A percentile compares a stretch with the other conserved stretches of the same genome.
Conservation (phyloP, 2,888 invertebrate genomes). For the Syrista parreyssii region DNA sequence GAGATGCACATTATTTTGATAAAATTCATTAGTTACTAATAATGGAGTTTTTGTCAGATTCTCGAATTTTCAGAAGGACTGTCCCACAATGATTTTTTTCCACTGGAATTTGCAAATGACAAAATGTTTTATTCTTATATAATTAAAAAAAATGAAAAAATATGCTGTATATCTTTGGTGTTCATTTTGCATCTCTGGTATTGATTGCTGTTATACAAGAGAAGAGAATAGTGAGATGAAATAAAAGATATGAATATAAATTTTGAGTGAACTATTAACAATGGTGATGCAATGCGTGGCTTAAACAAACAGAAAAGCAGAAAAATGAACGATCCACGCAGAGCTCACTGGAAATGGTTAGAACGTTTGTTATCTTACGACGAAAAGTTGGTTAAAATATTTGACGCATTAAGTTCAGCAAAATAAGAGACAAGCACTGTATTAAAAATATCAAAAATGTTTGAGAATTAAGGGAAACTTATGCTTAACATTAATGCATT, state of each 20-base stretch:
- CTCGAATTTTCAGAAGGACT: background rate
- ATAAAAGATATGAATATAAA: background rate
- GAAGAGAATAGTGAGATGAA: background rate
- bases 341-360: background rate
- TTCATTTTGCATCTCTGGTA: background rate
- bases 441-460: background rate
- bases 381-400: background rate
- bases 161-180: background rate
- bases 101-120: background rate
- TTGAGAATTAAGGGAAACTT: background rate
- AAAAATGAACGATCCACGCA: background rate
- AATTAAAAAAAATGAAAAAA: background rate
- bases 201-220: background rate
- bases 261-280: background rate
- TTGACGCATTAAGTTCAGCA: background rate
- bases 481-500: background rate
- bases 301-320: background rate
- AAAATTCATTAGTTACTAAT: background rate
- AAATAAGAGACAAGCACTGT: background rate
- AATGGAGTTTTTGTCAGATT: background rate
- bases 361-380: background rate
- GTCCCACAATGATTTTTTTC: background rate
- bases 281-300: background rate
- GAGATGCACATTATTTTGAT: background rate
- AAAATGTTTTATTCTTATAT: background rate